These are phyloP conservation scores for Dendronephthya gigantea DNA, from an alignment of 64 coral and sea anemone species.

Conservation along the genomic window DNA sequence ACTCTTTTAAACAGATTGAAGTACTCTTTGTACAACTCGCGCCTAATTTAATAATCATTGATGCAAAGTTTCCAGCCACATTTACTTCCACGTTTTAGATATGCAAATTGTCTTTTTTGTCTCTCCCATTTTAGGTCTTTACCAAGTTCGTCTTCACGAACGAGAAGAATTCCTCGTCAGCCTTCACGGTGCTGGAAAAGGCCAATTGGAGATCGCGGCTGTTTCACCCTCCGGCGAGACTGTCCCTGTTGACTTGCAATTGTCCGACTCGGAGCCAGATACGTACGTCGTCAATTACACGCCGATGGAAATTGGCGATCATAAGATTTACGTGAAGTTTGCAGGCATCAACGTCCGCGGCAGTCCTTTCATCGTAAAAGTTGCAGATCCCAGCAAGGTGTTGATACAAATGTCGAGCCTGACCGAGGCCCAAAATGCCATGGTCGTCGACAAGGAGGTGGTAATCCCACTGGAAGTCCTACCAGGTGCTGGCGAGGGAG, in stretches of 20 bases:
- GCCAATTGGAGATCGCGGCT: not conserved
- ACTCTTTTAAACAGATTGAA: no score
- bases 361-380: constrained; percentile 20
- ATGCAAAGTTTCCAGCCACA: no score
- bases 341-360: not conserved
- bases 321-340: constrained; percentile 12
- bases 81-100: no score
- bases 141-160: constrained; percentile 11
- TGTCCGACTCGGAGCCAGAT: not conserved
- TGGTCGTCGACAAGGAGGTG: not conserved
- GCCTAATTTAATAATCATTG: no score
- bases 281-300: constrained; percentile 3
- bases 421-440: not conserved
- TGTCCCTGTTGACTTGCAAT: not conserved
- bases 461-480: not conserved
- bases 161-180: constrained; percentile 1
- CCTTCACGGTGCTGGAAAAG: not conserved
- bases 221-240: not conserved
- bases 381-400: constrained; percentile 41
- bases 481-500: constrained; percentile 1
- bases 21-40: no score
- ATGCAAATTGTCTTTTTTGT: not conserved
- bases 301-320: not conserved
- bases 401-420: not conserved
- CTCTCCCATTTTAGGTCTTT: not conserved